Evolutionary conservation across 2,888 invertebrate species (phyloP).

Genomic region (Nemurella pictetii): DNA sequence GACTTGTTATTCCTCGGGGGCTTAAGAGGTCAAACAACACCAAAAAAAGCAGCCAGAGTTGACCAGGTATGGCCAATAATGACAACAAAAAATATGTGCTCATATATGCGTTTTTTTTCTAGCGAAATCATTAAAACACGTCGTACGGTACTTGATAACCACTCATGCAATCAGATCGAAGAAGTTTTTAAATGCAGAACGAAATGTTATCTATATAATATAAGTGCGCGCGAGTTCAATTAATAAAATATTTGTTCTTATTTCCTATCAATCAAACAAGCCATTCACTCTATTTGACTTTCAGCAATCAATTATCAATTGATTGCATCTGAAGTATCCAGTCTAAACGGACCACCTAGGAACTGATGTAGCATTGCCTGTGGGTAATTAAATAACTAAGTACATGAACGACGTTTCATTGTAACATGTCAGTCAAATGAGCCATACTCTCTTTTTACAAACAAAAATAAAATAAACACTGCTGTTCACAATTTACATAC

Average conservation of each 20-base stretch:
- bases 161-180: background rate
- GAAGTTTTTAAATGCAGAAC: background rate
- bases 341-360: conserved; percentile 16
- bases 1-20: background rate
- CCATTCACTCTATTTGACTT: conserved; percentile 3
- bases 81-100: background rate
- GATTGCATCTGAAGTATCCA: background rate
- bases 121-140: too few species aligned
- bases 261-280: conserved; percentile 15
- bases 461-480: too few species aligned
- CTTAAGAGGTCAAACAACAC: background rate
- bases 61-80: background rate
- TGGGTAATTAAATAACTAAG: background rate
- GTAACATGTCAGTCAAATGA: background rate
- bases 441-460: background rate
- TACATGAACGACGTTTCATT: background rate
- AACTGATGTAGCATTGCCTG: background rate
- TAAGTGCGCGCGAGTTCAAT: background rate
- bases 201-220: background rate
- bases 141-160: background rate
- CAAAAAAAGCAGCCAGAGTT: background rate
- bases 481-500: too few species aligned
- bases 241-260: conserved; percentile 17
- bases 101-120: background rate
- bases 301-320: conserved; percentile 22